Evolutionary conservation across 2,113 vertebrate genomes (phyloP).

Genomic region (Sorex araneus): DNA sequence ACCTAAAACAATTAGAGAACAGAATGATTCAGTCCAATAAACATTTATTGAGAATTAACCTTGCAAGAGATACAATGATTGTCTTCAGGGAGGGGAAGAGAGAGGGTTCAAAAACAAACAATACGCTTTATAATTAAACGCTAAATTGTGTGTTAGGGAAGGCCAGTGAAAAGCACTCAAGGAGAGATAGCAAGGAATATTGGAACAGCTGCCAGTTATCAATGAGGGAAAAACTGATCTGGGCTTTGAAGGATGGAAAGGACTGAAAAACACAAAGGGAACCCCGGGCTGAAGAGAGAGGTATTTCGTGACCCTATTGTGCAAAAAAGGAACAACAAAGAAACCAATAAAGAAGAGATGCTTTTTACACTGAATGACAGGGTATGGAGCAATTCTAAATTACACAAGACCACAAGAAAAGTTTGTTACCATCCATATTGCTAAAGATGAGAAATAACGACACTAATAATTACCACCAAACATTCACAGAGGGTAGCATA

Average conservation of each 20-base stretch:
- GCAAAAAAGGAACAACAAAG: background rate
- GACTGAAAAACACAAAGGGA: background rate
- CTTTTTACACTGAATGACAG: background rate
- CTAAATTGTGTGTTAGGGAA: conserved; percentile 71
- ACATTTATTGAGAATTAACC: conserved; percentile 68
- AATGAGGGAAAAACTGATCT: conserved; percentile 54
- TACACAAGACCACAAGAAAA: background rate
- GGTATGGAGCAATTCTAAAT: background rate
- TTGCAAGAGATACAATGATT: conserved; percentile 55
- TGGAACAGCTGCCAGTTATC: conserved; percentile 53
- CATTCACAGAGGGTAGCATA: background rate
- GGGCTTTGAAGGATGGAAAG: conserved; percentile 54
- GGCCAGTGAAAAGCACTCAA: conserved; percentile 55
- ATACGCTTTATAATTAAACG: conserved; percentile 73
- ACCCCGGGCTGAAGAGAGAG: too few relatives aligned
- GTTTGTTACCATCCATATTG: background rate
- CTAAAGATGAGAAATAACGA: background rate
- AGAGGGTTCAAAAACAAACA: conserved; percentile 69
- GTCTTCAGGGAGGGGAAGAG: background rate
- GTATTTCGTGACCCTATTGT: background rate
- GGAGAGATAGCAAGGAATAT: conserved; percentile 43
- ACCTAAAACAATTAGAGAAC: conserved; percentile 66
- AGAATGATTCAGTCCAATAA: conserved; percentile 70
- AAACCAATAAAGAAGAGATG: background rate
- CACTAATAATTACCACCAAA: conserved; percentile 3